Evolutionary conservation across 2,797 vertebrate genomes (phyloP).

Genomic region (Tinamus major): DNA sequence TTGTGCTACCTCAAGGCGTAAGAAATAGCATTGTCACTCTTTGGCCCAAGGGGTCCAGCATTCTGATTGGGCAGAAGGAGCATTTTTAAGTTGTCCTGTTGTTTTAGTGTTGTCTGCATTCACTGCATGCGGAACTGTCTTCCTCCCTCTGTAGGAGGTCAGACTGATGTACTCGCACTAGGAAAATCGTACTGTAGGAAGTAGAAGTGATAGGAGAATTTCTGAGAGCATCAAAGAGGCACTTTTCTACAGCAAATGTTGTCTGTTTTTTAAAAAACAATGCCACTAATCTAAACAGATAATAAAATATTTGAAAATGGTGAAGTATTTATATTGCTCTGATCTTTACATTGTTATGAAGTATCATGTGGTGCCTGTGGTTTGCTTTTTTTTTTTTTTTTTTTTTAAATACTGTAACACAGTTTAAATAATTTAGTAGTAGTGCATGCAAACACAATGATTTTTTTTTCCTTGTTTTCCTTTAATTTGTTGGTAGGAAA

Average conservation of each 20-base stretch:
- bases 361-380: not conserved
- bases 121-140: not conserved
- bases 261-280: not conserved
- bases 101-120: not conserved
- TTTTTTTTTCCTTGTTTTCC: not conserved
- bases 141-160: not conserved
- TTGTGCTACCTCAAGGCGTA: not conserved
- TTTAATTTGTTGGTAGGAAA: not conserved
- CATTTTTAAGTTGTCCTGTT: not conserved
- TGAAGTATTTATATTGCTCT: not conserved
- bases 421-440: not conserved
- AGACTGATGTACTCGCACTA: not conserved
- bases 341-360: not conserved
- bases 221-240: not conserved
- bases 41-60: not conserved
- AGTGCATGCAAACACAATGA: not conserved
- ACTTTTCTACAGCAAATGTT: not conserved
- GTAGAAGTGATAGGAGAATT: not conserved
- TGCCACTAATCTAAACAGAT: not conserved
- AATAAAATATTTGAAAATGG: not conserved
- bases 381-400: not conserved
- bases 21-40: not conserved
- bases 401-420: not conserved
- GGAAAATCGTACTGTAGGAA: not conserved
- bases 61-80: not conserved